Evolutionary conservation across 2,113 vertebrate species (phyloP).

Genomic region (Meles meles): DNA sequence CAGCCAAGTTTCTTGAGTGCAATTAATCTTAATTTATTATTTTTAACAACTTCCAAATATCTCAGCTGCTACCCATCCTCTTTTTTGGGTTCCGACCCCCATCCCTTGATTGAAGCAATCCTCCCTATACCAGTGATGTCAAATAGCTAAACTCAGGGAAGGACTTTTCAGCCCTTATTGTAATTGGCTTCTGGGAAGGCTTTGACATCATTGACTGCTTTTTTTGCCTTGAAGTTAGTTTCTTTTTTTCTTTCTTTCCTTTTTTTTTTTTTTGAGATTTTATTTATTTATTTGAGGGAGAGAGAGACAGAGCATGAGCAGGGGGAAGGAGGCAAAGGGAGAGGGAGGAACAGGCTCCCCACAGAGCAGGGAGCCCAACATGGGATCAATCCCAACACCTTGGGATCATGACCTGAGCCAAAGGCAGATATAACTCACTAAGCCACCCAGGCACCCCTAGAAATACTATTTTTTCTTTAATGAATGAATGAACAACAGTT

Average conservation of each 20-base stretch:
- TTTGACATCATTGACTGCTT: neutral
- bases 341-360: neutral
- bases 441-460: neutral
- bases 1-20: neutral
- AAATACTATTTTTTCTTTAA: neutral
- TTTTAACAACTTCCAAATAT: neutral
- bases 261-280: neutral
- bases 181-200: neutral
- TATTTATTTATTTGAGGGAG: neutral
- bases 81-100: neutral
- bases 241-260: neutral
- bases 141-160: neutral
- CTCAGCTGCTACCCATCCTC: neutral
- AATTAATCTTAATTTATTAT: neutral
- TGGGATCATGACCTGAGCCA: neutral
- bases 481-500: neutral
- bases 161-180: neutral
- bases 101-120: neutral
- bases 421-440: neutral
- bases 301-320: neutral
- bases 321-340: neutral
- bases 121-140: neutral
- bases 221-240: neutral
- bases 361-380: neutral
- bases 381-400: neutral